A percentile compares a stretch with the other conserved stretches of the same genome.
Conservation (phyloP, 2,113 vertebrate genomes). For the Bubo bubo region DNA sequence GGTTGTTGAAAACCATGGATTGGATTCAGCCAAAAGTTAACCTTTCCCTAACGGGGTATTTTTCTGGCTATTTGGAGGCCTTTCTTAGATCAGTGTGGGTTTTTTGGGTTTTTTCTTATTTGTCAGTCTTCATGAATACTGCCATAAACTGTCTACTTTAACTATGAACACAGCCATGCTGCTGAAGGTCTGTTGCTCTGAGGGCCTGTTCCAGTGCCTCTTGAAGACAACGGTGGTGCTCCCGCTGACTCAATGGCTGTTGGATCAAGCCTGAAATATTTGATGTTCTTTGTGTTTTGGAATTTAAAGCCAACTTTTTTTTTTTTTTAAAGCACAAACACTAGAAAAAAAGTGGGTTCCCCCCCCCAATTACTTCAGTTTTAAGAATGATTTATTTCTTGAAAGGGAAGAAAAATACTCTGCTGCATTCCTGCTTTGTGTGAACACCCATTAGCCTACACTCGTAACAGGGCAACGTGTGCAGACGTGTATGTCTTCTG, state of each 20-base stretch:
- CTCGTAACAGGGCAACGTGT: neutral
- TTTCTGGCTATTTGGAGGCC: conserved; percentile 41
- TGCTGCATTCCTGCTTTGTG: neutral
- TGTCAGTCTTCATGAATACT: neutral
- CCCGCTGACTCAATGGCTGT: conserved; percentile 32
- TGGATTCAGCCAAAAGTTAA: conserved; percentile 43
- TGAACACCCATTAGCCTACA: neutral
- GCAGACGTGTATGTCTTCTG: neutral
- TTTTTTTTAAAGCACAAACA: conserved; percentile 40
- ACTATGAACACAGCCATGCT: conserved; percentile 21
- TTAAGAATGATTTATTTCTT: neutral
- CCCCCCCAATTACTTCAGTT: neutral
- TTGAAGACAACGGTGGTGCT: conserved; percentile 52
- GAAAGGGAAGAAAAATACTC: conserved; percentile 30
- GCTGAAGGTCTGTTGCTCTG: conserved; percentile 54
- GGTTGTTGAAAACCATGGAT: conserved; percentile 5
- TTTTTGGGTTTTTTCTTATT: neutral
- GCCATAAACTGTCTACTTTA: neutral
- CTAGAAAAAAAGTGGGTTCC: neutral
- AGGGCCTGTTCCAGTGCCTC: conserved; percentile 38
- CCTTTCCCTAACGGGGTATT: conserved; percentile 18
- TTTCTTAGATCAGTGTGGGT: neutral
- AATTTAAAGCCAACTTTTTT: conserved; percentile 4
- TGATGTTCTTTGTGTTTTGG: conserved; percentile 25
- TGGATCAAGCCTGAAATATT: conserved; percentile 36